phyloP scores from a whole-genome alignment of 2,113 vertebrate genomes.

The Odobenus rosmarus region DNA sequence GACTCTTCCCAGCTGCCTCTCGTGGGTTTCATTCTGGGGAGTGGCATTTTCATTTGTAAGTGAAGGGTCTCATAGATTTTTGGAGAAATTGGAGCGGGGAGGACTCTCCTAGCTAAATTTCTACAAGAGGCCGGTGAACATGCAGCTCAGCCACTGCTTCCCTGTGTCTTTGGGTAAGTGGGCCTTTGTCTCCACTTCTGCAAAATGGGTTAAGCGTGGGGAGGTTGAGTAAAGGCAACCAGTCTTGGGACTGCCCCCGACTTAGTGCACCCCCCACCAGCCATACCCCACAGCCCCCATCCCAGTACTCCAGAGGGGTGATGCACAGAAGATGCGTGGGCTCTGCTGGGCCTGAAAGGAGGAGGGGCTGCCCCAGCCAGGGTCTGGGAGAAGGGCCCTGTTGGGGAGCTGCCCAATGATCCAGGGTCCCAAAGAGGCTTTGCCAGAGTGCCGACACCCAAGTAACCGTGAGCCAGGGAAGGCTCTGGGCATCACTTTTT shows the following conservation, averaged over 20 bases:
- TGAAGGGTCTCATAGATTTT: not conserved
- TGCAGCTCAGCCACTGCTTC: not conserved
- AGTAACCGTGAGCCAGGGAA: not conserved
- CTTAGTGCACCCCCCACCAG: not conserved
- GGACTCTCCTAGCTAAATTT: not conserved
- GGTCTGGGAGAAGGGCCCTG: not conserved
- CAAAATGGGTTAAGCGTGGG: not conserved
- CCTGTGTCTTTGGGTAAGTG: fast-evolving
- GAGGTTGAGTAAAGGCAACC: not conserved
- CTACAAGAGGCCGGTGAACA: not conserved
- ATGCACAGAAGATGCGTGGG: fast-evolving
- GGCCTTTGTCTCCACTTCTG: not conserved
- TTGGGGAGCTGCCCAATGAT: not conserved
- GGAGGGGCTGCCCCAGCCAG: not conserved
- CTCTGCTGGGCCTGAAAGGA: not conserved
- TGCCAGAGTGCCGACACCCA: not conserved
- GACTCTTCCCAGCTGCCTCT: not conserved
- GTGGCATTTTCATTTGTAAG: not conserved
- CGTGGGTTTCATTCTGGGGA: not conserved
- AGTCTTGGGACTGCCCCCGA: no score
- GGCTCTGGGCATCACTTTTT: fast-evolving
- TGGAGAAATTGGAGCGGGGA: not conserved
- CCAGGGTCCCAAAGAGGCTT: not conserved
- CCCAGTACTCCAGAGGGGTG: fast-evolving
- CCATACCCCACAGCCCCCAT: fast-evolving